Evolutionary conservation across 2,888 invertebrate genomes (phyloP).

Genomic region (Ectemnius cavifrons): DNA sequence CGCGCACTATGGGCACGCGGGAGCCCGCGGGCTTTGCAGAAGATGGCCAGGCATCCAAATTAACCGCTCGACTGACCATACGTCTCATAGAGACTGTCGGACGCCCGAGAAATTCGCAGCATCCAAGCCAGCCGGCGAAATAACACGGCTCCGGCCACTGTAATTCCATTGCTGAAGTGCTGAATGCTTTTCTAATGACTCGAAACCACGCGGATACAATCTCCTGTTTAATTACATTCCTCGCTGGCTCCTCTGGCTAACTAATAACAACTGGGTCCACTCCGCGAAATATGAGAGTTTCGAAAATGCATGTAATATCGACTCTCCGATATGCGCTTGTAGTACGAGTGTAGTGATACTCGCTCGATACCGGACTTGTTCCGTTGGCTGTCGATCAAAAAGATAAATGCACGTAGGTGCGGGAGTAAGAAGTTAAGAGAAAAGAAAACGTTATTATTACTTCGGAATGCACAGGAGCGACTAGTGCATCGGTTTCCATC

Average conservation of each 20-base stretch:
- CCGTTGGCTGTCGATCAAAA: background rate
- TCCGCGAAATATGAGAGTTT: background rate
- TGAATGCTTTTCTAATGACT: no score
- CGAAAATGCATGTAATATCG: background rate
- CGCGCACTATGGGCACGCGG: conserved; percentile 22
- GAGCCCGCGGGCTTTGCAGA: conserved; percentile 35
- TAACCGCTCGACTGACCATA: conserved; percentile 18
- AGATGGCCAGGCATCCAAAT: conserved; percentile 18
- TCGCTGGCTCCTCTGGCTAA: no score
- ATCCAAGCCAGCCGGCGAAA: no score
- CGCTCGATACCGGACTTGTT: background rate
- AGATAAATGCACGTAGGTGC: background rate
- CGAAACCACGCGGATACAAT: no score
- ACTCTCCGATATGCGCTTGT: background rate
- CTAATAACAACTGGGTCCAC: background rate
- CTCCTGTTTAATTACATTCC: no score
- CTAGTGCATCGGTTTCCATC: no score
- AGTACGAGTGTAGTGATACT: no score
- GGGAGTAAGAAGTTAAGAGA: background rate
- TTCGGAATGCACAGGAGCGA: no score
- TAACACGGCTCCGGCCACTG: no score
- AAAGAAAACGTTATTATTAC: background rate
- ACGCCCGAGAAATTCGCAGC: no score
- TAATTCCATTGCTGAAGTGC: no score
- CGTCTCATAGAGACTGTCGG: no score